Evolutionary conservation across 2,113 vertebrate genomes (phyloP).

Genomic region (Thalassoma bifasciatum): DNA sequence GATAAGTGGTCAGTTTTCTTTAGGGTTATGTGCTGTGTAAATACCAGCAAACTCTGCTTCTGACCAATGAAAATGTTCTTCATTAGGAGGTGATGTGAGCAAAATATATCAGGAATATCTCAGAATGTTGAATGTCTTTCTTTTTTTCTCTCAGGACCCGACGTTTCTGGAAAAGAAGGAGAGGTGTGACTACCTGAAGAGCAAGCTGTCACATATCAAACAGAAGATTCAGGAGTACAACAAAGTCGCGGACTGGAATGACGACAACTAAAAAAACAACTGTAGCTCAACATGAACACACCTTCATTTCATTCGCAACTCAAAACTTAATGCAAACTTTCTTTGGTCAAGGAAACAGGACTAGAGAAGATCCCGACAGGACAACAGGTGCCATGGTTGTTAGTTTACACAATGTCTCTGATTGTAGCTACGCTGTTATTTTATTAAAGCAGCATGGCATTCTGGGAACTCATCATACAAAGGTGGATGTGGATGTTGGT

Average conservation of each 20-base stretch:
- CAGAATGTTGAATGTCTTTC: background rate
- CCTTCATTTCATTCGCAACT: background rate
- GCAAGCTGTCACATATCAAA: constrained; percentile 96
- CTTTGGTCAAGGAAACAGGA: background rate
- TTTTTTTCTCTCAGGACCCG: constrained; percentile 85
- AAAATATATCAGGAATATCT: too few species aligned
- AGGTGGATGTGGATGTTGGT: too few species aligned
- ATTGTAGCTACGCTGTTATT: background rate
- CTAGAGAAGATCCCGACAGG: background rate
- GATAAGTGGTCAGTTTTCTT: too few species aligned
- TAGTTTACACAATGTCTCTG: background rate
- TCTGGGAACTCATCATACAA: too few species aligned
- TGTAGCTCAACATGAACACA: background rate
- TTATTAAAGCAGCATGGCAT: background rate
- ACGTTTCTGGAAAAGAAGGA: constrained; percentile 93
- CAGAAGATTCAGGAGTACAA: constrained; percentile 96
- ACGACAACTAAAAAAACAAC: constrained; percentile 49
- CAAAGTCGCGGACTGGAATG: constrained; percentile 86
- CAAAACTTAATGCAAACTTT: background rate
- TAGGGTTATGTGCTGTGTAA: too few species aligned
- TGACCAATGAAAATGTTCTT: too few species aligned
- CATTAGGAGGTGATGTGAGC: too few species aligned
- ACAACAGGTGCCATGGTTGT: background rate
- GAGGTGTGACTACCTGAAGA: constrained; percentile 96
- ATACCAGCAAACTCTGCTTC: too few species aligned